Base-by-base conservation (phyloP, 92 coral and sea anemone genomes). In the Zoanthus gigantus region DNA sequence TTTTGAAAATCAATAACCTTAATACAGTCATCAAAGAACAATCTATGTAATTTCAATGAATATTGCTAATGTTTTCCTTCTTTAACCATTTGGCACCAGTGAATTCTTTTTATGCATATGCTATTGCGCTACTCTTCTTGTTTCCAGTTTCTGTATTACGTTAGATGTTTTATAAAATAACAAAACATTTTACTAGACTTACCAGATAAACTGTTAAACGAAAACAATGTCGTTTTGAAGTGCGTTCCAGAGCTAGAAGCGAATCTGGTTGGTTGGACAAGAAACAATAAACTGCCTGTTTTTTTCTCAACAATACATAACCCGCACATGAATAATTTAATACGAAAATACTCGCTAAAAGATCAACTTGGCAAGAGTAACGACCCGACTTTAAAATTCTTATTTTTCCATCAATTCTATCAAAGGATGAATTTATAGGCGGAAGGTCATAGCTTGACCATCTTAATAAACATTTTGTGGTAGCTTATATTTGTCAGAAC, bases 271-370 rank as follows among this genome's bases (percentile, higher is more conserved):
- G 85, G 85, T 58, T 52, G 28, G 8, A 7, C 32, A 30, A 80
- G 3, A 23, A 80, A 28, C 58, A 65, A 42, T 42, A 65, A 18
- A 45, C 72, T 46, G 34, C 74, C 57, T 80, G 85, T 80, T 80
- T 63, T 79, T 60, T 60, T 79, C 53, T 34, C 71, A 80, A 80
- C 85, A 80, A 80, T 80, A 80, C 56, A 56, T 80, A 57, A 80
- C 85, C 85, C 65, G 85, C 45, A 45, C n/a, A 63, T 80, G 10
- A 80, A 80, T 80, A 63, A 80, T 80, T 80, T 46, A 80, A 63
- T 12, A 30, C 12, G 58, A 30, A 63, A 9, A 66, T 31, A n/a
- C 65, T 80, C 7, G 74, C 42, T 17, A 65, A 76, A 80, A 10
- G 53, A 60, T 63, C n/a, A 28, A 80, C 52, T 80, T 23, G 58